Base-by-base conservation (phyloP, 2,888 invertebrate species). In the Acanthosepion pharaonis region DNA sequence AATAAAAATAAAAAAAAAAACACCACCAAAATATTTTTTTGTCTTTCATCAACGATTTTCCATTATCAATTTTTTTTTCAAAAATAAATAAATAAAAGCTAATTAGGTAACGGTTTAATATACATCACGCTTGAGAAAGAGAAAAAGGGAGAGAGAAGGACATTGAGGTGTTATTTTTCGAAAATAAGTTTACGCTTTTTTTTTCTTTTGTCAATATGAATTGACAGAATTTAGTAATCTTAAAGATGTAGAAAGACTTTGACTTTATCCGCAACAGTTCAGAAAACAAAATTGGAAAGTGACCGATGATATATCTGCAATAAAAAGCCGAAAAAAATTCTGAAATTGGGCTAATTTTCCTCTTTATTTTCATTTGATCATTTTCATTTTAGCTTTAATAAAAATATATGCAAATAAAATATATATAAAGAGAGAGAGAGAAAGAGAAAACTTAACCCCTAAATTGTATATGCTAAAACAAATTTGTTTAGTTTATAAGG, bases 21-120 rank as follows among this genome's bases (percentile, higher is more conserved):
- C 78, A n/a, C 78, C 78, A 78, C 78, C 78, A 78, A 78, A 78
- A 78, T 78, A 78, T 33, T 78, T 78, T 78, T 33, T 78, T 78
- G n/a, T 33, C n/a, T n/a, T n/a, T 78, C n/a, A 33, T 78, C 78
- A 78, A 78, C 78, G 78, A 78, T 78, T 78, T 78, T 78, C n/a
- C n/a, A 5, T 15, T 78, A n/a, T 78, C n/a, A 11, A 11, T n/a
- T 78, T 78, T 78, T 78, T 78, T 78, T 78, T 78, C 78, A 78
- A 78, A 78, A 78, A 78, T 78, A 78, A 78, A 78, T 78, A 78
- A n/a, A n/a, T 78, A 78, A 78, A 78, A 78, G 78, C 3, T 78
- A 78, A 78, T 59, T 78, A 78, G 78, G 78, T n/a, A 78, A 78
- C 78, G 78, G 9, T 78, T 78, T 78, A 78, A 78, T 78, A 78